phyloP scores from a whole-genome alignment of 1,140 invertebrate species.

The Drosophila ohnishii region DNA sequence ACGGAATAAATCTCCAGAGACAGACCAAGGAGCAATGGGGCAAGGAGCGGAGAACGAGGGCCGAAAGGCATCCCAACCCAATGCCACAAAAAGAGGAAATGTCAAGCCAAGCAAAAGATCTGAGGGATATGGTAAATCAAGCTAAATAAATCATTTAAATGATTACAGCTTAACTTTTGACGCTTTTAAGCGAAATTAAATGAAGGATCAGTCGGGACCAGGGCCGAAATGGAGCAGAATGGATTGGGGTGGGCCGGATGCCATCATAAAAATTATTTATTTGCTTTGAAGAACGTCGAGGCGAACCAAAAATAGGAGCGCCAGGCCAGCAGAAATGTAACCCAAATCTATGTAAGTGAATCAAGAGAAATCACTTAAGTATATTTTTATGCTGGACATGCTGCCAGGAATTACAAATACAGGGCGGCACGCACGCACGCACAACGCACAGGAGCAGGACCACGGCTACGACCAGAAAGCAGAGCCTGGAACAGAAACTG shows the following conservation, averaged over 20 bases:
- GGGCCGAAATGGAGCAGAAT: conserved; percentile 5
- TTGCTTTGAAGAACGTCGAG: conserved; percentile 61
- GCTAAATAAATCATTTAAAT: conserved; percentile 80
- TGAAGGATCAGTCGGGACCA: conserved; percentile 54
- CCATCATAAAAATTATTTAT: conserved; percentile 79
- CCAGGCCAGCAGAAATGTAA: conserved; percentile 72
- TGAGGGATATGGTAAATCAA: conserved; percentile 75
- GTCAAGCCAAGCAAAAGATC: conserved; percentile 65
- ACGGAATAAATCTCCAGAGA: conserved; percentile 47
- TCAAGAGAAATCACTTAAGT: conserved; percentile 82
- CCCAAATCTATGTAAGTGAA: conserved; percentile 81
- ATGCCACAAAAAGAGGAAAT: conserved; percentile 30
- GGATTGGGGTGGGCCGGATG: conserved; percentile 22
- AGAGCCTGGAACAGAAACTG: conserved; percentile 12
- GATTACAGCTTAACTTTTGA: conserved; percentile 81
- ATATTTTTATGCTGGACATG: conserved; percentile 82
- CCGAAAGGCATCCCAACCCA: conserved; percentile 10
- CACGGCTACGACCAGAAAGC: conserved; percentile 11
- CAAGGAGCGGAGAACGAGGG: conserved; percentile 9
- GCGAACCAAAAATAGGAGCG: conserved; percentile 46
- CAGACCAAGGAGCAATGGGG: conserved; percentile 13
- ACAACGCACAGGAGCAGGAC: conserved; percentile 50
- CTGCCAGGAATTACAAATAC: conserved; percentile 81
- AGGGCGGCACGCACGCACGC: conserved; percentile 69
- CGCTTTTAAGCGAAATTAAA: conserved; percentile 81